Conservation (phyloP, 2,797 vertebrate species). For the Oryzias dopingdopingensis region DNA sequence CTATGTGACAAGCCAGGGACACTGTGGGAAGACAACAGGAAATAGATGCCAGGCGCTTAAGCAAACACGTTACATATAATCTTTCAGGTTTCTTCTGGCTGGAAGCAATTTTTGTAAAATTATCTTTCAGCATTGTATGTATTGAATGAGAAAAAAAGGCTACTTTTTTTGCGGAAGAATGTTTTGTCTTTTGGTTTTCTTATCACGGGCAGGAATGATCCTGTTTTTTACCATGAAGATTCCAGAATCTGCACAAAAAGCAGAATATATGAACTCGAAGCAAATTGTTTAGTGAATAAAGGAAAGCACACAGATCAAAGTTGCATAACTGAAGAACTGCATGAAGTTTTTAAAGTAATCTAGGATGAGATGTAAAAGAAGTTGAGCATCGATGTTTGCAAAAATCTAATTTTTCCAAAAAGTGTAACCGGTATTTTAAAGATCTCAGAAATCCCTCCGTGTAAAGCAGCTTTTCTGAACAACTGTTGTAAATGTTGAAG, state of each 20-base stretch:
- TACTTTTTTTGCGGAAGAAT: slow-evolving; percentile 3
- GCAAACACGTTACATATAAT: slow-evolving; percentile 29
- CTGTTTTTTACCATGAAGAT: slow-evolving; percentile 45
- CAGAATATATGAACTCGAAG: slow-evolving; percentile 6
- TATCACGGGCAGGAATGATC: slow-evolving; percentile 13
- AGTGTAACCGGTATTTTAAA: too few relatives aligned
- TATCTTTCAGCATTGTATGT: not conserved
- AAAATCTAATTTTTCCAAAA: too few relatives aligned
- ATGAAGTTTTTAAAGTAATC: too few relatives aligned
- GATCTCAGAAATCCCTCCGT: too few relatives aligned
- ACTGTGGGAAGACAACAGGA: slow-evolving; percentile 54
- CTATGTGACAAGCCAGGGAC: slow-evolving; percentile 37
- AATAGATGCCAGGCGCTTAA: slow-evolving; percentile 25
- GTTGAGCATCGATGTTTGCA: too few relatives aligned
- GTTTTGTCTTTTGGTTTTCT: slow-evolving; percentile 2
- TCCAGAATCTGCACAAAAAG: slow-evolving; percentile 20
- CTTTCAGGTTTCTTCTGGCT: slow-evolving; percentile 2
- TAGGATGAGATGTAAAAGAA: too few relatives aligned
- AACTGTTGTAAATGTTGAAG: too few relatives aligned
- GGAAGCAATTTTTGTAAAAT: slow-evolving; percentile 8
- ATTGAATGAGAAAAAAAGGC: not conserved
- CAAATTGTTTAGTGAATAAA: not conserved
- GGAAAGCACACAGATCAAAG: not conserved
- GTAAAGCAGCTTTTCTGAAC: too few relatives aligned
- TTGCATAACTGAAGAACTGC: too few relatives aligned